These are phyloP conservation scores for Oscheius sp. DNA, from an alignment of 2,888 invertebrate species.

Conservation along the genomic window DNA sequence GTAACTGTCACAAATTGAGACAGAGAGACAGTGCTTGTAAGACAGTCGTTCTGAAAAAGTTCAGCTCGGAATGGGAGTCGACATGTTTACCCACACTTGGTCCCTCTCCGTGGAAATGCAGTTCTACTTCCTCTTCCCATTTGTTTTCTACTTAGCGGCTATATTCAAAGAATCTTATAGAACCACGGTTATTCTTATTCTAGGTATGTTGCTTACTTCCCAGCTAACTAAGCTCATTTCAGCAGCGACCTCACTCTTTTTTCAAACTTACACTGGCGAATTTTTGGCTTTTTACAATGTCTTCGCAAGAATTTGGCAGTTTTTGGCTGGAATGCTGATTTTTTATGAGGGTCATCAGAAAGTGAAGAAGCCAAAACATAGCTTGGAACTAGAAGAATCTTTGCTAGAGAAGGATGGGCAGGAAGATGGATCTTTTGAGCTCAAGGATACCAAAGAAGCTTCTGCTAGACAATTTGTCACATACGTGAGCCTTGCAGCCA, in stretches of 20 bases:
- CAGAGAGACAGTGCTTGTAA: no score
- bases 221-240: not conserved
- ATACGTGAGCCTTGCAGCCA: not conserved
- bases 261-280: not conserved
- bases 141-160: constrained; percentile 1
- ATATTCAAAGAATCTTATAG: not conserved
- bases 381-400: not conserved
- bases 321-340: not conserved
- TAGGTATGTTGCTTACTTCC: not conserved
- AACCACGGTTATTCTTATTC: not conserved
- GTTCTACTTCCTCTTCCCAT: constrained; percentile 8
- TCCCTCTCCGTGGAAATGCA: constrained; percentile 19
- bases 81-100: constrained; percentile 29
- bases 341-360: not conserved
- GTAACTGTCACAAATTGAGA: no score
- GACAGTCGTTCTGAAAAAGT: not conserved
- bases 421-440: not conserved
- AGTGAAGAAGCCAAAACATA: not conserved
- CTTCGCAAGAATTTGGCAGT: constrained; percentile 1
- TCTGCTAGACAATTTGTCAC: not conserved
- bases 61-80: constrained; percentile 6
- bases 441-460: not conserved
- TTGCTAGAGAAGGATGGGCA: not conserved
- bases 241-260: not conserved
- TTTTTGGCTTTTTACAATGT: not conserved